Percentiles rank a stretch among this genome's conserved stretches.
Evolutionary conservation across 2,888 invertebrate species (phyloP).

Genomic region (Himalopsyche anomala): DNA sequence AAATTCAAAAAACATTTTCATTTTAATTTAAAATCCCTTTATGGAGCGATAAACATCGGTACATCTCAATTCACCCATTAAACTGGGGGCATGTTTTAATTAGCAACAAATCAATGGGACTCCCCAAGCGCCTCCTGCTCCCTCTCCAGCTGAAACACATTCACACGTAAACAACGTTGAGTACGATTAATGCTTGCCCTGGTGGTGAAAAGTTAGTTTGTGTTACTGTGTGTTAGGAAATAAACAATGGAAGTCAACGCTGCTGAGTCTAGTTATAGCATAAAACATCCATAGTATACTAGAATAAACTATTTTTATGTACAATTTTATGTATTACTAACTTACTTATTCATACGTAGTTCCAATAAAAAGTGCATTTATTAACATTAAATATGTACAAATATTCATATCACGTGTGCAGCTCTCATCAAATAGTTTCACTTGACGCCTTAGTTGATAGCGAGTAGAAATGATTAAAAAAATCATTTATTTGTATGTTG

Average conservation of each 20-base stretch:
- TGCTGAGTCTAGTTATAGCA: neutral
- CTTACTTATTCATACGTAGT: too few species aligned
- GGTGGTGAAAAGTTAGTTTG: constrained; percentile 34
- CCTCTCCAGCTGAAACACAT: neutral
- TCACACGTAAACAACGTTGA: constrained; percentile 30
- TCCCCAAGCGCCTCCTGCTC: neutral
- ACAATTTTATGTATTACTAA: too few species aligned
- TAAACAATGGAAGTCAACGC: neutral
- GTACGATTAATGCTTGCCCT: constrained; percentile 27
- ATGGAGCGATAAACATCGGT: constrained; percentile 9
- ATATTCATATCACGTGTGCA: too few species aligned
- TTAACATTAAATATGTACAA: too few species aligned
- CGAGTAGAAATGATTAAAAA: too few species aligned
- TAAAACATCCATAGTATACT: too few species aligned
- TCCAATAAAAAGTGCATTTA: too few species aligned
- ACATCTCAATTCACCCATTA: constrained; percentile 20
- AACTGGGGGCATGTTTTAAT: constrained; percentile 31
- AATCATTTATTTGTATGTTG: too few species aligned
- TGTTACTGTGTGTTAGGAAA: constrained; percentile 24
- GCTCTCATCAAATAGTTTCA: too few species aligned
- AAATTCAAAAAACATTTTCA: neutral
- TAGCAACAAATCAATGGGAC: constrained; percentile 21
- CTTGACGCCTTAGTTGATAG: too few species aligned
- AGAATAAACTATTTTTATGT: too few species aligned
- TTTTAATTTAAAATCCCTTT: constrained; percentile 14